A percentile compares a stretch with the other conserved stretches of the same genome.
These are phyloP conservation scores for Holocentrus rufus DNA, from an alignment of 2,797 vertebrate species.

Conservation along the genomic window DNA sequence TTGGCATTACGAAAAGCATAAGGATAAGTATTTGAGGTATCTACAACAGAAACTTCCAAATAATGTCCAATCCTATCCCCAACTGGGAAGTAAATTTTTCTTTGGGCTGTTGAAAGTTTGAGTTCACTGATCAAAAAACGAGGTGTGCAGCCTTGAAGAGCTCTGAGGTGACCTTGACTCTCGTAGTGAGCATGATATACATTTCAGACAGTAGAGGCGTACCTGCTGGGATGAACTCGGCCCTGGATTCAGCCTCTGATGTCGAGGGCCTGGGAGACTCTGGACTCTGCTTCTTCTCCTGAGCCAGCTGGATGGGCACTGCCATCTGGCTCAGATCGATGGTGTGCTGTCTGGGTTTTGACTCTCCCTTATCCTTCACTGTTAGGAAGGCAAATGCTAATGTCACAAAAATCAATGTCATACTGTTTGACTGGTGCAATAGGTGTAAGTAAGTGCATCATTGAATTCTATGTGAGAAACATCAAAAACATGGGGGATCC, in stretches of 20 bases:
- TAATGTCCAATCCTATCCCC: neutral
- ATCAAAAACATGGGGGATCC: neutral
- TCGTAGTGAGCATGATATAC: neutral
- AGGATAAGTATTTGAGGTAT: too few species aligned
- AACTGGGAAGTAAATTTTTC: neutral
- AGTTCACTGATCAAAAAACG: conserved; percentile 18
- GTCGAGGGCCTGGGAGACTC: conserved; percentile 87
- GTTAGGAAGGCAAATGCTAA: neutral
- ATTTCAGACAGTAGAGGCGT: conserved; percentile 42
- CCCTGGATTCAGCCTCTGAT: conserved; percentile 86
- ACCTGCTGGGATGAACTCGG: conserved; percentile 87
- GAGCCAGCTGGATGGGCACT: conserved; percentile 93
- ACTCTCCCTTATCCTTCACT: conserved; percentile 93
- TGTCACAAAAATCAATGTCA: neutral
- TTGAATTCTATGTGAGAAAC: neutral
- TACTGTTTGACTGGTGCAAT: neutral
- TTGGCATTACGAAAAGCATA: too few species aligned
- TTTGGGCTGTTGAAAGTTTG: neutral
- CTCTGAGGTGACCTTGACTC: too few species aligned
- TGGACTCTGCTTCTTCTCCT: conserved; percentile 89
- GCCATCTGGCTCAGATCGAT: conserved; percentile 99
- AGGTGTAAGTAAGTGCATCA: neutral
- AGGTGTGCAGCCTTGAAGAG: neutral
- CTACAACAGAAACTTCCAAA: neutral
- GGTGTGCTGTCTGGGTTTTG: conserved; percentile 91